Percentiles rank a stretch among this genome's conserved stretches.
Evolutionary conservation across 1,140 invertebrate genomes (phyloP).

Genomic region (Parapsyche elsis): DNA sequence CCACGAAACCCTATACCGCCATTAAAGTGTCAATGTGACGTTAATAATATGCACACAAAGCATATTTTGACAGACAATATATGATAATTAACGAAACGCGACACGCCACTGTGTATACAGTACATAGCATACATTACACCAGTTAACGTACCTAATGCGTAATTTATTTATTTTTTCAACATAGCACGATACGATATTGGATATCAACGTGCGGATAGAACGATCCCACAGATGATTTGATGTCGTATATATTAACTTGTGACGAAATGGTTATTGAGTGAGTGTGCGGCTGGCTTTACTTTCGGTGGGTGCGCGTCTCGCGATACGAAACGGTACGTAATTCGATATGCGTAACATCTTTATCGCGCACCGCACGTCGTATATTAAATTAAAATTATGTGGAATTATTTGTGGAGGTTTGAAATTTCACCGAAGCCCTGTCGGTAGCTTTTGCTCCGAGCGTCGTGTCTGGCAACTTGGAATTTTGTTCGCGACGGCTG

Average conservation of each 20-base stretch:
- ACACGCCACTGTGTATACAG: neutral
- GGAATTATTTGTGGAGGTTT: constrained; percentile 43
- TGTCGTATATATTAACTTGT: no score
- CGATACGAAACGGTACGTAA: constrained; percentile 9
- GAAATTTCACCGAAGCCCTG: constrained; percentile 40
- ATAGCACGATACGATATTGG: neutral
- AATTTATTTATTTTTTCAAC: no score
- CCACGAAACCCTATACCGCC: constrained; percentile 7
- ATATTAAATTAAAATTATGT: constrained; percentile 52
- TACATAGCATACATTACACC: neutral
- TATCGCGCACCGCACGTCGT: constrained; percentile 4
- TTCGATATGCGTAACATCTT: constrained; percentile 32
- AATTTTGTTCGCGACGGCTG: constrained; percentile 17
- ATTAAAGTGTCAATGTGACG: constrained; percentile 23
- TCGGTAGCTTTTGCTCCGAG: neutral
- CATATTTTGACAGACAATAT: constrained; percentile 20
- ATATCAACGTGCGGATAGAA: no score
- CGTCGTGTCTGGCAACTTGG: constrained; percentile 30
- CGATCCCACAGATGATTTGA: no score
- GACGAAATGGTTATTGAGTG: no score
- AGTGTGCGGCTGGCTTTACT: no score
- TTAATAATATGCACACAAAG: constrained; percentile 26
- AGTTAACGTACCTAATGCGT: neutral
- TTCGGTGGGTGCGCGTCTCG: no score
- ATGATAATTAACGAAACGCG: constrained; percentile 16